Percentiles rank a stretch among this genome's conserved stretches.
phyloP scores from a whole-genome alignment of 1,140 invertebrate genomes.

The Drosophila orena region DNA sequence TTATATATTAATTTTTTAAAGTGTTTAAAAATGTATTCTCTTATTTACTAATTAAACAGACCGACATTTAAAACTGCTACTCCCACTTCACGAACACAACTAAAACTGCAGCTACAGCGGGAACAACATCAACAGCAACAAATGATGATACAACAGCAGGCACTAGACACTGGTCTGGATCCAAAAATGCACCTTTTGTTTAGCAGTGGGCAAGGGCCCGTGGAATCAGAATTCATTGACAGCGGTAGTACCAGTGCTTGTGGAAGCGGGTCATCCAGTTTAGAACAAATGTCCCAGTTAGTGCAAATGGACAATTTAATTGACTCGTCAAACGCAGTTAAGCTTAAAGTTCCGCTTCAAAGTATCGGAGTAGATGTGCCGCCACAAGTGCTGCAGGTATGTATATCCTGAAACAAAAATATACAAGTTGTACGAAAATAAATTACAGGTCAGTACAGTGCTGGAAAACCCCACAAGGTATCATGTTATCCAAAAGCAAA shows the following conservation, averaged over 20 bases:
- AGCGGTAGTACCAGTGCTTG: constrained; percentile 50
- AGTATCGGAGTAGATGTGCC: constrained; percentile 90
- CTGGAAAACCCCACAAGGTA: constrained; percentile 96
- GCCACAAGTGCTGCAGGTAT: constrained; percentile 91
- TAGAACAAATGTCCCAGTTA: constrained; percentile 53
- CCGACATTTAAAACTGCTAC: constrained; percentile 92
- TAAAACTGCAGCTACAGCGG: constrained; percentile 94
- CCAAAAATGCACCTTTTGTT: constrained; percentile 52
- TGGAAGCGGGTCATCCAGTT: constrained; percentile 53
- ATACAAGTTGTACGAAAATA: background rate
- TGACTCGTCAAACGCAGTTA: constrained; percentile 83
- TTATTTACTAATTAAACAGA: constrained; percentile 84
- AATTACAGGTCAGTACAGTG: constrained; percentile 90
- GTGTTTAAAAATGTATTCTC: background rate
- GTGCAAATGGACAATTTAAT: constrained; percentile 43
- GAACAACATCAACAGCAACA: constrained; percentile 89
- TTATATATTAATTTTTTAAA: background rate
- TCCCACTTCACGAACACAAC: constrained; percentile 92
- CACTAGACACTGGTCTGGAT: constrained; percentile 45
- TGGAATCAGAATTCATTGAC: constrained; percentile 43
- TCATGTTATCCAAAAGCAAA: constrained; percentile 95
- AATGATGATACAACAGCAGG: constrained; percentile 86
- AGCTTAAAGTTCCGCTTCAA: constrained; percentile 86
- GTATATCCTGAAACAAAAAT: background rate
- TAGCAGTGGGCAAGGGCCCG: constrained; percentile 13